phyloP scores from a whole-genome alignment of 2,797 vertebrate species.

The Gymnocypris eckloni region DNA sequence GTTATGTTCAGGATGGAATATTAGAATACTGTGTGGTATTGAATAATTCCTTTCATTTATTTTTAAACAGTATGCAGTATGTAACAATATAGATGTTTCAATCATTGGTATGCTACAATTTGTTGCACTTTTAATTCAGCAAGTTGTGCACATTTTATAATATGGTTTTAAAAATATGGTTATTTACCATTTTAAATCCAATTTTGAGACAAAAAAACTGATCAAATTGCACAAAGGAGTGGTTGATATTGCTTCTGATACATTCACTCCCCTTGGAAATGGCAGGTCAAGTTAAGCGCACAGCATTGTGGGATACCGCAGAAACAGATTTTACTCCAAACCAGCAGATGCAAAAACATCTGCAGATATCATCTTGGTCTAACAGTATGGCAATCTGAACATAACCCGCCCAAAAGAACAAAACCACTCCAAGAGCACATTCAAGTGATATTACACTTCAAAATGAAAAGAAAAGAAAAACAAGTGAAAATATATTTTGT shows the following conservation, averaged over 20 bases:
- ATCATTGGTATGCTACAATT: neutral
- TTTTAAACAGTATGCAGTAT: neutral
- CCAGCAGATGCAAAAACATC: conserved; percentile 1
- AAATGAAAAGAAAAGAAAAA: neutral
- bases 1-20: neutral
- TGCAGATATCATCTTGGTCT: neutral
- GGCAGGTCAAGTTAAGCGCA: neutral
- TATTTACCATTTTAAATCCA: neutral
- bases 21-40: neutral
- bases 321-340: conserved; percentile 5
- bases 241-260: neutral
- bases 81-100: neutral
- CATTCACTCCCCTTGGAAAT: neutral
- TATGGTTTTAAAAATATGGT: neutral
- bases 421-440: neutral
- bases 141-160: neutral
- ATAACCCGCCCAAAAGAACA: neutral
- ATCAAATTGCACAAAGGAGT: neutral
- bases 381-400: neutral
- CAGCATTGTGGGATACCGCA: neutral
- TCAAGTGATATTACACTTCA: neutral
- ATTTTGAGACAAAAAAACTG: neutral
- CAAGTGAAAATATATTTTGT: neutral
- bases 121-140: neutral
- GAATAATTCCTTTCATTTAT: neutral